Evolutionary conservation across 2,113 vertebrate species (phyloP), one percentile per base, ranked within the genome.

Genomic region (Notothenia coriiceps): DNA sequence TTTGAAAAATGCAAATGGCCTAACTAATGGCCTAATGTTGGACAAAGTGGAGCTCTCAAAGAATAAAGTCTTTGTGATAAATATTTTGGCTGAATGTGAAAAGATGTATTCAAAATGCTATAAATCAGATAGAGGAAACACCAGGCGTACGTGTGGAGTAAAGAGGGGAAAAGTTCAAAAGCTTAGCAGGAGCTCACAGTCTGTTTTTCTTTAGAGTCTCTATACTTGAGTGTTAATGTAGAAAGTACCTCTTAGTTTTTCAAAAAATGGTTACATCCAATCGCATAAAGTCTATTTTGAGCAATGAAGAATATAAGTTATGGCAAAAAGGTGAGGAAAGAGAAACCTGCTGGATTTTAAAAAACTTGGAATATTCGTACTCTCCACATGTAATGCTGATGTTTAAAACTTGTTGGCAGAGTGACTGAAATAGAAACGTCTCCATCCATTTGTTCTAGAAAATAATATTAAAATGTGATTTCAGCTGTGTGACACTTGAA

Each of bases 1-100:
- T 40, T 79, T 85, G 70, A 81, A 76, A 59, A 81, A 76, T 55
- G 7, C 49, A 83, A 46, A 67, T 56, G 66, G 50, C 66, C 17
- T 46, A 29, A 55, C 40, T 60, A 69, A 70, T 46, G 35, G 63
- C 47, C 14, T 86, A 77, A 66, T 59, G 63, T 59, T 52, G 33
- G 35, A 68, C 51, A 70, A 70, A 82, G 60, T 40, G n/a, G 9
- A 74, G 44, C 29, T 59, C 55, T 8, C 40, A 15, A 29, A 69
- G n/a, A 60, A 60, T 66, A 49, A 69, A 71, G 68, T 40, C 14
- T 54, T 49, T 15, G 22, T 25, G 35, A 40, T 22, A 49, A 60
- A 22, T 50, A 5, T 40, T 64, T 62, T 66, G 13, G 0, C 43
- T 40, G 50, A 25, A 69, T 49, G 74, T 68, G 3, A 40, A 74